phyloP scores from a whole-genome alignment of 2,888 invertebrate species.

The Platerodrilus igneus region DNA sequence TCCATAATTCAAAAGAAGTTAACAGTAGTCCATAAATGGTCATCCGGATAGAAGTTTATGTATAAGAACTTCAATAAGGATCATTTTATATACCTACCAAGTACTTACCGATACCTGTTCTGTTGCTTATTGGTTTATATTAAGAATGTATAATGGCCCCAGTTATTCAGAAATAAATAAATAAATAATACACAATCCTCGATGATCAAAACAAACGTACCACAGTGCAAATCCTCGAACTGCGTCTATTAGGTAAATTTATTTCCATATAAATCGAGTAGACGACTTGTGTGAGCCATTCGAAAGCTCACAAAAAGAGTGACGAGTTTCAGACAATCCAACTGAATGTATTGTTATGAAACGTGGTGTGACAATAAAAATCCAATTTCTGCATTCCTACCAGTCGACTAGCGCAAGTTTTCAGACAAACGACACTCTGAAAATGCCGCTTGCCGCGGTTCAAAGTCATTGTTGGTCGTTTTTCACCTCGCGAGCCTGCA shows the following conservation, averaged over 20 bases:
- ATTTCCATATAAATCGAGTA: slow-evolving; percentile 30
- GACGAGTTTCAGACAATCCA: slow-evolving; percentile 31
- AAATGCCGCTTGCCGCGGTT: slow-evolving; percentile 29
- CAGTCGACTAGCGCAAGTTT: slow-evolving; percentile 31
- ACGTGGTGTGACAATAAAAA: slow-evolving; percentile 45
- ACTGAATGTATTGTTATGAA: slow-evolving; percentile 39
- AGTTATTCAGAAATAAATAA: too few species aligned
- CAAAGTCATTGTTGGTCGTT: slow-evolving; percentile 34
- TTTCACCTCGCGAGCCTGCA: slow-evolving; percentile 33
- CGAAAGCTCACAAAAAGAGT: slow-evolving; percentile 29
- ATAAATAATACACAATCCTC: too few species aligned
- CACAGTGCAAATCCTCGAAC: slow-evolving; percentile 14
- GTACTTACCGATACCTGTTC: too few species aligned
- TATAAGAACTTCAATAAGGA: too few species aligned
- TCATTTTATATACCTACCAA: too few species aligned
- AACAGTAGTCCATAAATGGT: too few species aligned
- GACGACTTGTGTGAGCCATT: slow-evolving; percentile 24
- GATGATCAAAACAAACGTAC: too few species aligned
- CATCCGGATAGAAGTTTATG: too few species aligned
- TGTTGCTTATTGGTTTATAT: too few species aligned
- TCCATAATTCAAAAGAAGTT: too few species aligned
- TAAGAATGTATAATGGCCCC: too few species aligned
- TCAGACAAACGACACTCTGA: slow-evolving; percentile 28
- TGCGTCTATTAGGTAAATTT: slow-evolving; percentile 31
- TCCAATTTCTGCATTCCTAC: slow-evolving; percentile 45